Base-by-base conservation (phyloP, 2,888 invertebrate genomes). In the Nasonovia ribisnigri region DNA sequence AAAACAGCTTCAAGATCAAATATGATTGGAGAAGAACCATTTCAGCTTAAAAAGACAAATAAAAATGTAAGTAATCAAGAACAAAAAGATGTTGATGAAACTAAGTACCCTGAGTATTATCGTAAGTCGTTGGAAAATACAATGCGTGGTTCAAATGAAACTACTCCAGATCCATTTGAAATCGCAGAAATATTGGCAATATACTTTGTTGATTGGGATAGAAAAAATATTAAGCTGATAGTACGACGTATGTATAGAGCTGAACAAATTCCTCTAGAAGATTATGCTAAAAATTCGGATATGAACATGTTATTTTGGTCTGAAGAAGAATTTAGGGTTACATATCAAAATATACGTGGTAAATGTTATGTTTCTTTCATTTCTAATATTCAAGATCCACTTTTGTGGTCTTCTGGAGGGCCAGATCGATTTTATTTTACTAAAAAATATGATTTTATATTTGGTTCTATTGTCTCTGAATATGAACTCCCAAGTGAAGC, bases 41-140 rank as follows among this genome's bases (percentile, higher is more conserved):
- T 90, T 90, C 43, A 13, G 29, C 24, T 48, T 48, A 20, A 5
- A 8, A 86, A 43, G 10, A 29, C 13, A 60, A 93, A 93, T 67
- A 93, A 86, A 90, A 86, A 48, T 67, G 87, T 43, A 93, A 90
- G 10, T 86, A 88, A 16, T 93, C 67, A 42, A 51, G 11, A 48
- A 29, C 26, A 90, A 24, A 90, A 86, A 93, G 42, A 51, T n/a
- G 51, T 93, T 2, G 97, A 98, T 95, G 97, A 97, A 95, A 96
- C 97, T n/a, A 95, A 97, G 60, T 98, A 97, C 95, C 97, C 98
- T 0, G 98, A 98, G 95, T 97, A 97, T 95, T 98, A 98, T 95
- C 96, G 98, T 94, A 98, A 98, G 96, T 97, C 96, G 87, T 96
- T 97, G 29, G 97, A 97, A 94, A 96, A 96, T 94, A 96, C 96